Conservation (phyloP, 2,113 vertebrate species). For the Sinosuthora webbiana region DNA sequence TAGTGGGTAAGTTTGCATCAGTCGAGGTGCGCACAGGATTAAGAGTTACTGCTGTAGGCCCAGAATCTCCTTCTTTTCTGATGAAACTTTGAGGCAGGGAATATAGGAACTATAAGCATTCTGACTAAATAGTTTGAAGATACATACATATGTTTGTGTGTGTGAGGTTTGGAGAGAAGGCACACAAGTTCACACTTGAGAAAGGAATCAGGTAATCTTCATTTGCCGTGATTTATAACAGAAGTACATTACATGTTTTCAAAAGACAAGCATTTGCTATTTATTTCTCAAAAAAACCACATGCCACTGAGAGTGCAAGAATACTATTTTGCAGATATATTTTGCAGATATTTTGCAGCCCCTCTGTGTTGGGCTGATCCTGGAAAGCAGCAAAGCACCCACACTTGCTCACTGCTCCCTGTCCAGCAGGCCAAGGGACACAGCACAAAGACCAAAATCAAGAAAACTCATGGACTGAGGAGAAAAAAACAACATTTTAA, state of each 20-base stretch:
- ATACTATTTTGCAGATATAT: not conserved
- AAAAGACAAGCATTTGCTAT: not conserved
- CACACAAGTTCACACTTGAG: not conserved
- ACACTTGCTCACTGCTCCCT: accelerated
- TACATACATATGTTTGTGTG: too few species aligned
- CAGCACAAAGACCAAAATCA: not conserved
- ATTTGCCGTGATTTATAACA: not conserved
- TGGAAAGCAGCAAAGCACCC: not conserved
- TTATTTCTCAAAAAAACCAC: not conserved
- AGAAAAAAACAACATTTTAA: not conserved
- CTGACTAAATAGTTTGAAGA: not conserved
- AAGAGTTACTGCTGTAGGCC: not conserved
- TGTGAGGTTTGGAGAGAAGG: not conserved
- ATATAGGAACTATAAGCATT: not conserved
- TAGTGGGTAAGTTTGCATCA: not conserved
- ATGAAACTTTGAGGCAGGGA: not conserved
- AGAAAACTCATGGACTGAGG: not conserved
- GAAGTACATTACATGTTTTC: not conserved
- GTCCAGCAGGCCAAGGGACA: not conserved
- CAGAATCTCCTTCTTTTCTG: not conserved
- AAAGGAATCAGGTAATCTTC: not conserved
- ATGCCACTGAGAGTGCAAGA: not conserved
- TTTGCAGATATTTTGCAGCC: too few species aligned
- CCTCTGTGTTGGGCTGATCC: not conserved
- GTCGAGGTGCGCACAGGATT: accelerated